Percentiles rank a stretch among this genome's conserved stretches.
Evolutionary conservation across 1,140 invertebrate species (phyloP).

Genomic region (Idris sp.): DNA sequence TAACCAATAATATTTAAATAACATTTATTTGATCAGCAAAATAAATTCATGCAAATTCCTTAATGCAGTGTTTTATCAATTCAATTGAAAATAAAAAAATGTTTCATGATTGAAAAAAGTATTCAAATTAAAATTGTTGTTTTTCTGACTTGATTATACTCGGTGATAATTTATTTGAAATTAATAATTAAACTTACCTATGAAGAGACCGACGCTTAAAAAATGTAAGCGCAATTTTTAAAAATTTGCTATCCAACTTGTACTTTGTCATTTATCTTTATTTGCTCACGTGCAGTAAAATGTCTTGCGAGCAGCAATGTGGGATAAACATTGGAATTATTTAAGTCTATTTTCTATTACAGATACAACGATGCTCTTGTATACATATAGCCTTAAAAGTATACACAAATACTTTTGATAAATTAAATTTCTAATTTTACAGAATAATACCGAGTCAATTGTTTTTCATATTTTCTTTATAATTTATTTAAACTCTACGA

Average conservation of each 20-base stretch:
- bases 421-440: constrained; percentile 19
- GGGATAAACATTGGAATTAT: constrained; percentile 39
- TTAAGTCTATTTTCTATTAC: constrained; percentile 31
- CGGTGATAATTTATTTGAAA: constrained; percentile 1
- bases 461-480: too few relatives aligned
- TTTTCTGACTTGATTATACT: too few relatives aligned
- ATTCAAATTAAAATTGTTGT: too few relatives aligned
- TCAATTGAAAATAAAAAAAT: too few relatives aligned
- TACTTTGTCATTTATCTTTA: constrained; percentile 24
- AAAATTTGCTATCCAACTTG: background rate
- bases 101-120: too few relatives aligned
- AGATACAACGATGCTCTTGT: background rate
- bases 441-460: constrained; percentile 5
- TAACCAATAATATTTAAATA: too few relatives aligned
- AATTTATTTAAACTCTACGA: too few relatives aligned
- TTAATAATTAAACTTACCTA: constrained; percentile 34
- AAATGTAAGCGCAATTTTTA: constrained; percentile 32
- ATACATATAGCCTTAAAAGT: background rate
- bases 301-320: constrained; percentile 18
- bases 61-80: too few relatives aligned
- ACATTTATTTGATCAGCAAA: too few relatives aligned
- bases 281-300: constrained; percentile 40
- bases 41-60: too few relatives aligned
- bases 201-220: constrained; percentile 7
- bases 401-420: constrained; percentile 6